These are phyloP conservation scores for Empidonax alnorum DNA, from an alignment of 2,113 vertebrate species.

Conservation along the genomic window DNA sequence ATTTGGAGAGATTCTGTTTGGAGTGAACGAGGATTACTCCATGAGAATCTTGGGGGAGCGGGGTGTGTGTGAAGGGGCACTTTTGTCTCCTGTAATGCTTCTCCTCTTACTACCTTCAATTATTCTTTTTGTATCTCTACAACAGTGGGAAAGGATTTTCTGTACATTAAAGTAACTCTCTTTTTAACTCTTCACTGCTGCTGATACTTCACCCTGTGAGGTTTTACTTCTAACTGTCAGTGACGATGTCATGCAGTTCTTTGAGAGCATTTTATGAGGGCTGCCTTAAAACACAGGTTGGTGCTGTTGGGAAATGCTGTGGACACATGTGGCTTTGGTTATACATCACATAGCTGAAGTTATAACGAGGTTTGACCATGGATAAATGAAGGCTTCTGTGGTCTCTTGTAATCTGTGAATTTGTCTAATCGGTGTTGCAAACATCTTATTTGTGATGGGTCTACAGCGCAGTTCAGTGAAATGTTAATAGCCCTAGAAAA, in stretches of 20 bases:
- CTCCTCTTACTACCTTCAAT: not conserved
- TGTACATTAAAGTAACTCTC: not conserved
- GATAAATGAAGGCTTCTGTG: not conserved
- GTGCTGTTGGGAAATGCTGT: not conserved
- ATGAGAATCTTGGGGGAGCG: rapidly evolving
- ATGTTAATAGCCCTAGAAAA: not conserved
- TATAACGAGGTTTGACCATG: not conserved
- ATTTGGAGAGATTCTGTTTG: not conserved
- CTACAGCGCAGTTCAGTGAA: not conserved
- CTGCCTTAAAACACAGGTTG: not conserved
- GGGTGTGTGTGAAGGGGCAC: not conserved
- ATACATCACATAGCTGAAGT: not conserved
- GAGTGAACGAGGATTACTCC: not conserved
- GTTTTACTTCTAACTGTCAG: not conserved
- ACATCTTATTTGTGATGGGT: not conserved
- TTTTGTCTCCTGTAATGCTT: not conserved
- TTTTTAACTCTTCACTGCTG: not conserved
- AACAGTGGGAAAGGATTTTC: not conserved
- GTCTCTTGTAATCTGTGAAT: not conserved
- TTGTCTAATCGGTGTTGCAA: not conserved
- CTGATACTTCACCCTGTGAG: not conserved
- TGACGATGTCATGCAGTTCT: not conserved
- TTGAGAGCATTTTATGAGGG: not conserved
- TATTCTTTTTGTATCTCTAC: not conserved
- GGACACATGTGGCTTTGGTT: not conserved